phyloP scores from a whole-genome alignment of 2,888 invertebrate species.

The Andrena minutula region DNA sequence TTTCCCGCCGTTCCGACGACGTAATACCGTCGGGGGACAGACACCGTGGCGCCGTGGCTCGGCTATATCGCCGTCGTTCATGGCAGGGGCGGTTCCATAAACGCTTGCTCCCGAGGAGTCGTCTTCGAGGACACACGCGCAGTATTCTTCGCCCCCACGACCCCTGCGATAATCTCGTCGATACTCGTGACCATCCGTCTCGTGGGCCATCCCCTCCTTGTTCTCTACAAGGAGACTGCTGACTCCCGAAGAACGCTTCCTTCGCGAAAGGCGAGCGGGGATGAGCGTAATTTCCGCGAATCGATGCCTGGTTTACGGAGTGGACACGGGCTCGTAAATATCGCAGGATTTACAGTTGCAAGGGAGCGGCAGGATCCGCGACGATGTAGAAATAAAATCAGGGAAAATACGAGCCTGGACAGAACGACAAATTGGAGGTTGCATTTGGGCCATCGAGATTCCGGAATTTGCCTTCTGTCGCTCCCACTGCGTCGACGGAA shows the following conservation, averaged over 20 bases:
- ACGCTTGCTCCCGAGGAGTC: constrained; percentile 50
- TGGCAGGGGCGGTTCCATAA: constrained; percentile 34
- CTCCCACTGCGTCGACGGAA: neutral
- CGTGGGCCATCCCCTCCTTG: constrained; percentile 18
- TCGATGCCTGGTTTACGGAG: constrained; percentile 35
- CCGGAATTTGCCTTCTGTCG: constrained; percentile 23
- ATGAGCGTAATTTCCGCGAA: constrained; percentile 34
- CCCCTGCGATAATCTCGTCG: constrained; percentile 57
- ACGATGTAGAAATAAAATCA: constrained; percentile 27
- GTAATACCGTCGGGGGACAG: constrained; percentile 66
- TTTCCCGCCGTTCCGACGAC: constrained; percentile 18
- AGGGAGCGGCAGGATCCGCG: neutral
- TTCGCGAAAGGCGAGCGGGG: neutral
- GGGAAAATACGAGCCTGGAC: constrained; percentile 25
- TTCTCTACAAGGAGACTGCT: constrained; percentile 3
- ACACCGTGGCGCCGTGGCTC: constrained; percentile 75
- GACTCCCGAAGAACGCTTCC: constrained; percentile 12
- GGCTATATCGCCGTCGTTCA: constrained; percentile 4
- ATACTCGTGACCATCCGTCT: constrained; percentile 49
- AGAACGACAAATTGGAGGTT: constrained; percentile 14
- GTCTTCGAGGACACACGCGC: constrained; percentile 44
- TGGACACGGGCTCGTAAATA: constrained; percentile 45
- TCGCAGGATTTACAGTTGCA: constrained; percentile 33
- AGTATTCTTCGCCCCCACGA: constrained; percentile 55
- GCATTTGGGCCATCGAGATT: neutral